These are phyloP conservation scores for Oreochromis spilurus DNA, from an alignment of 2,113 vertebrate genomes.

Conservation along the genomic window DNA sequence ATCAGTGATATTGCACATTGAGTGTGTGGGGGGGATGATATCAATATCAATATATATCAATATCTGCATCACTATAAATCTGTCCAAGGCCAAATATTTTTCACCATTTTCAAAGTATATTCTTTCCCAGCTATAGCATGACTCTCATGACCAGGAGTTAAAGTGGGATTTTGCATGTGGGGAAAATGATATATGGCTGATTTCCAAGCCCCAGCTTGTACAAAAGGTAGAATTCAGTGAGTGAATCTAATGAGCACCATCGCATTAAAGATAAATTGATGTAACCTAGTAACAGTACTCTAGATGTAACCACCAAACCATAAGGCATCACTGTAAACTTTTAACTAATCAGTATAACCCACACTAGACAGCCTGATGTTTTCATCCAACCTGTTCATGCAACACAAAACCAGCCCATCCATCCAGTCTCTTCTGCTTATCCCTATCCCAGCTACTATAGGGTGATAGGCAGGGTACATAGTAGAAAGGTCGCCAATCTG, in stretches of 20 bases:
- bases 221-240: not conserved
- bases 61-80: not conserved
- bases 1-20: no score
- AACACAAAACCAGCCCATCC: not conserved
- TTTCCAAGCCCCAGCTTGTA: not conserved
- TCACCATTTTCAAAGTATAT: not conserved
- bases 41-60: not conserved
- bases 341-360: not conserved
- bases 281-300: not conserved
- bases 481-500: not conserved
- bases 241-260: not conserved
- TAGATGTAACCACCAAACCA: not conserved
- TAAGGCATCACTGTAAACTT: not conserved
- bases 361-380: not conserved
- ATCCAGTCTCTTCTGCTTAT: not conserved
- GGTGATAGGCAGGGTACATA: not conserved
- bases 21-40: no score
- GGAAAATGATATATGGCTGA: not conserved
- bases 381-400: not conserved
- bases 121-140: not conserved
- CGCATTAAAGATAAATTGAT: not conserved
- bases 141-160: not conserved
- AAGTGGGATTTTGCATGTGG: not conserved
- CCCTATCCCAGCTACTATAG: not conserved
- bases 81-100: not conserved